Base-by-base conservation (phyloP, 2,113 vertebrate species). In the Psittacara wagleri region DNA sequence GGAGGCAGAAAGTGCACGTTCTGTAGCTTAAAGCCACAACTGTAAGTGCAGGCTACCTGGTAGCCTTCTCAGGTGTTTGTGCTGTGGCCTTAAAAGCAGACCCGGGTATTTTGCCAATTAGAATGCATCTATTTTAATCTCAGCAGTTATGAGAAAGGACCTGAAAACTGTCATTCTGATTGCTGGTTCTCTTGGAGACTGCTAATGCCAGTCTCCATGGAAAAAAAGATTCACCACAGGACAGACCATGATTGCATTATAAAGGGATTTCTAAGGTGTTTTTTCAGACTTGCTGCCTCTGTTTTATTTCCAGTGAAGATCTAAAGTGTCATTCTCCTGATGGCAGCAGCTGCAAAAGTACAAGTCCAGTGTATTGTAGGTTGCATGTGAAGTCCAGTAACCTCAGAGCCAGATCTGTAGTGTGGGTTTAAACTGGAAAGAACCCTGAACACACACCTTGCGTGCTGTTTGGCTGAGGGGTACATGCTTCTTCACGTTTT, bases 401-500 rank as follows among this genome's bases (percentile, higher is more conserved):
- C 16, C 57, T 17, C 51, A 8, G 22, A n/a, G 35, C 35, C 67
- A 27, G 7, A 15, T 25, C 44, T 37, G 29, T 4, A 8, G 11
- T 6, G 22, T 11, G 31, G 6, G 18, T 33, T 31, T 49, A 27
- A 75, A 66, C 29, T 46, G 51, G 10, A 37, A 48, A 29, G 62
- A 15, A 8, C 0, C 31, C 41, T 11, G 4, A 19, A 52, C 18
- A 8, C 3, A 3, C 5, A 2, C 11, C 9, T 37, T 29, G 16
- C 3, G 2, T 31, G 57, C 18, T 63, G 10, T 20, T 55, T 68
- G 64, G 19, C 59, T 59, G 11, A 54, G 16, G 31, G 3, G 1
- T 28, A 2, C 2, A 1, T n/a, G 41, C 27, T 37, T 75, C 67
- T 14, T 17, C 7, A 1, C 0, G 0, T 9, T 70, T 80, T 66